phyloP scores from a whole-genome alignment of 2,888 invertebrate species.

The Xanthia togata region DNA sequence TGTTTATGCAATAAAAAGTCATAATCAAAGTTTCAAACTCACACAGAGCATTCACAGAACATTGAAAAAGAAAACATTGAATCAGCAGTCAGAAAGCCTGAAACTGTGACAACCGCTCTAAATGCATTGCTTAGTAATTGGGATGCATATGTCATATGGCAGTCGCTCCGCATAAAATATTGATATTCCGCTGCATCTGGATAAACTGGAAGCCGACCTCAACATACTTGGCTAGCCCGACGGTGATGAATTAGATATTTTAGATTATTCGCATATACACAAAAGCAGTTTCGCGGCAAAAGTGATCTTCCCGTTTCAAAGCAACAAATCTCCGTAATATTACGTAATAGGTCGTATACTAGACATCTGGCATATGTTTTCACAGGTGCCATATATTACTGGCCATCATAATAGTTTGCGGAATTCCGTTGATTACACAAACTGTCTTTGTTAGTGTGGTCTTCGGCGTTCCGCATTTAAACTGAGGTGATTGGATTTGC shows the following conservation, averaged over 20 bases:
- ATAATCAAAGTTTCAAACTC: neutral
- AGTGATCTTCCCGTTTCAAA: conserved; percentile 55
- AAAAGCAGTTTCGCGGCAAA: conserved; percentile 51
- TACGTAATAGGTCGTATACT: conserved; percentile 57
- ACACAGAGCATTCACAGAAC: neutral
- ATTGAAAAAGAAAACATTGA: conserved; percentile 1
- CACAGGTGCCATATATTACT: conserved; percentile 68
- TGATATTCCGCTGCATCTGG: conserved; percentile 31
- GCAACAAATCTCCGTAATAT: conserved; percentile 54
- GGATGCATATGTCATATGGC: conserved; percentile 12
- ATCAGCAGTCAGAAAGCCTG: neutral
- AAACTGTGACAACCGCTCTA: neutral
- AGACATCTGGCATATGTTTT: conserved; percentile 68
- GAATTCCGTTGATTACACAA: conserved; percentile 63
- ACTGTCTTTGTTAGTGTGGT: conserved; percentile 67
- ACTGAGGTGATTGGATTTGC: conserved; percentile 13
- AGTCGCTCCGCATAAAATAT: conserved; percentile 22
- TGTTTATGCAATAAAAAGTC: neutral
- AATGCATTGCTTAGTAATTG: conserved; percentile 20
- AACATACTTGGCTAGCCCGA: conserved; percentile 52
- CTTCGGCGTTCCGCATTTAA: conserved; percentile 38
- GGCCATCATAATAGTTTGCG: conserved; percentile 68
- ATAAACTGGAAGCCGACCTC: conserved; percentile 42
- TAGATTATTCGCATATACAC: conserved; percentile 44
- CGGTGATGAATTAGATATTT: conserved; percentile 59